A percentile compares a stretch with the other conserved stretches of the same genome.
Evolutionary conservation across 2,113 vertebrate species (phyloP).

Genomic region (Spermophilus dauricus): DNA sequence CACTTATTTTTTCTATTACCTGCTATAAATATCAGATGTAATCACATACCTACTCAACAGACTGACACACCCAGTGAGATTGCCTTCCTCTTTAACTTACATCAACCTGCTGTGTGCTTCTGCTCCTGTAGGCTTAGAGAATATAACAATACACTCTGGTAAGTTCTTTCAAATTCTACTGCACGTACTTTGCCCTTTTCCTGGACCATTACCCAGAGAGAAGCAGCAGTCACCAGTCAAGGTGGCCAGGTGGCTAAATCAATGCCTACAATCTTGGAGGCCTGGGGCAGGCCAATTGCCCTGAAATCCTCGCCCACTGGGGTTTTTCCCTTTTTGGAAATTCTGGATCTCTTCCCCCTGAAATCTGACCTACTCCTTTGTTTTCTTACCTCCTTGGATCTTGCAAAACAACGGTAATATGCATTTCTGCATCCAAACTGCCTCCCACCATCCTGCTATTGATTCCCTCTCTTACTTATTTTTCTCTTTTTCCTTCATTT

Average conservation of each 20-base stretch:
- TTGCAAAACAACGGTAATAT: not conserved
- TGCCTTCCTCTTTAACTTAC: not conserved
- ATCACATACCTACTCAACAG: not conserved
- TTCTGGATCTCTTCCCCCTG: too few species aligned
- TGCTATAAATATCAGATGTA: not conserved
- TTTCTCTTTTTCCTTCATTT: not conserved
- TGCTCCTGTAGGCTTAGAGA: not conserved
- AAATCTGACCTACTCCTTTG: not conserved
- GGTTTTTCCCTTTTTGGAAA: not conserved
- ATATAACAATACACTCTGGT: not conserved
- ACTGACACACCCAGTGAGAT: not conserved
- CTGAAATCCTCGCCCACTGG: accelerated
- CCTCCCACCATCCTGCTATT: not conserved
- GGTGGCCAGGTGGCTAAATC: not conserved
- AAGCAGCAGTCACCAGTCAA: not conserved
- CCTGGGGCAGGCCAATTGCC: accelerated
- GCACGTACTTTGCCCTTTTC: not conserved
- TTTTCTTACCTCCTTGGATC: not conserved
- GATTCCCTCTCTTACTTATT: not conserved
- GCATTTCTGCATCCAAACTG: not conserved
- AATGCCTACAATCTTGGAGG: not conserved
- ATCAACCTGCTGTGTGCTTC: not conserved
- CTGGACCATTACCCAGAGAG: not conserved
- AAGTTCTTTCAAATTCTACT: not conserved
- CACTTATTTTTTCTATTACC: not conserved